A percentile compares a stretch with the other conserved stretches of the same genome.
Conservation (phyloP, 2,888 invertebrate species). For the Cheilosia vulpina region DNA sequence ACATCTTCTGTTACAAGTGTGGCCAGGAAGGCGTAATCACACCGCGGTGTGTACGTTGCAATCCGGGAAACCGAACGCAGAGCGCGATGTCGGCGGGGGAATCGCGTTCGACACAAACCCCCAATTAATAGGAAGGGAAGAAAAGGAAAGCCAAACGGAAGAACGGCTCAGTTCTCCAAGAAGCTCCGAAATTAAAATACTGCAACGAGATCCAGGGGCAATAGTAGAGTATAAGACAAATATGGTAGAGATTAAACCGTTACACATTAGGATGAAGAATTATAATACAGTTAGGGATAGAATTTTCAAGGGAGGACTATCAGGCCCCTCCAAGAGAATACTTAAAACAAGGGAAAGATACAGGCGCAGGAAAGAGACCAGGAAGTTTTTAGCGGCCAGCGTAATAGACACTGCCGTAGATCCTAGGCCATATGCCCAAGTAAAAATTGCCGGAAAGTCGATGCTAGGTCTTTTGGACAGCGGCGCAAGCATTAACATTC, state of each 20-base stretch:
- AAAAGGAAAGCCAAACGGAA: too few species aligned
- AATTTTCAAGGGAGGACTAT: slow-evolving; percentile 1
- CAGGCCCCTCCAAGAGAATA: not conserved
- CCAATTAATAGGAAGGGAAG: too few species aligned
- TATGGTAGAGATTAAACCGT: not conserved
- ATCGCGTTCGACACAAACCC: too few species aligned
- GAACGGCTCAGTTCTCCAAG: accelerated
- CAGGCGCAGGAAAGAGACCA: not conserved
- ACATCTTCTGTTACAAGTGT: too few species aligned
- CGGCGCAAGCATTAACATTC: slow-evolving; percentile 33
- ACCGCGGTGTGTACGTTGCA: too few species aligned
- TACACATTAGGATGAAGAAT: not conserved
- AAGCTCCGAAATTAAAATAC: too few species aligned
- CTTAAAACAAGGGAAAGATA: not conserved
- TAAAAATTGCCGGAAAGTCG: not conserved
- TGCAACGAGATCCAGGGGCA: too few species aligned
- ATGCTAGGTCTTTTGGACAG: slow-evolving; percentile 35
- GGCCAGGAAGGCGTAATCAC: too few species aligned
- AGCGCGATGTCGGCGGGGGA: not conserved
- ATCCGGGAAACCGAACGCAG: slow-evolving; percentile 8
- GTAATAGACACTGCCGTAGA: not conserved
- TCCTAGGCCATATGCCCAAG: not conserved
- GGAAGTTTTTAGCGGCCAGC: not conserved
- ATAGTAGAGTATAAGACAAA: not conserved
- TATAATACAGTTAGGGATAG: not conserved